phyloP scores from a whole-genome alignment of 2,888 invertebrate genomes.

The Lasioglossum pauxillum region DNA sequence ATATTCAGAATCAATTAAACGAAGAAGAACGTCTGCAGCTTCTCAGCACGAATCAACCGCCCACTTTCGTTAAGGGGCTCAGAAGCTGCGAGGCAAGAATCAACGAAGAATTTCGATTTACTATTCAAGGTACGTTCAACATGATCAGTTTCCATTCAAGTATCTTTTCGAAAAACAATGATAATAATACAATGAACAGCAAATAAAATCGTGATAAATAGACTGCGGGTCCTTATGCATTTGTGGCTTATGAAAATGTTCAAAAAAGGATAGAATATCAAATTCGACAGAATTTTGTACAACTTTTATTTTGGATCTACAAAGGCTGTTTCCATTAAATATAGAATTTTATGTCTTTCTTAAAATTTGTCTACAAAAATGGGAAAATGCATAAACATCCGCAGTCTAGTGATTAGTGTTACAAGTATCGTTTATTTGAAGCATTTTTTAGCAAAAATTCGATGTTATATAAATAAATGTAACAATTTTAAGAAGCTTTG shows the following conservation, averaged over 20 bases:
- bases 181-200: not conserved
- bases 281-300: too few species aligned
- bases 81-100: conserved; percentile 93
- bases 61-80: conserved; percentile 92
- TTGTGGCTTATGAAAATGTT: too few species aligned
- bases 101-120: conserved; percentile 92
- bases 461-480: not conserved
- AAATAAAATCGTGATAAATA: not conserved
- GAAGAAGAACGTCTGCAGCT: conserved; percentile 93
- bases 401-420: too few species aligned
- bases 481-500: not conserved
- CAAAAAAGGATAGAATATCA: too few species aligned
- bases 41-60: conserved; percentile 91
- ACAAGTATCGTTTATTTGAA: not conserved
- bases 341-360: too few species aligned
- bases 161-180: not conserved
- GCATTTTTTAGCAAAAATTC: not conserved
- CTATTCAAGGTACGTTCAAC: conserved; percentile 88
- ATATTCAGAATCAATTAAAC: conserved; percentile 94
- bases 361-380: too few species aligned
- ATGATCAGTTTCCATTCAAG: not conserved
- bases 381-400: too few species aligned
- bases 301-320: too few species aligned
- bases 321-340: too few species aligned
- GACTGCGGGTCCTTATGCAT: too few species aligned